Evolutionary conservation across 2,113 vertebrate species (phyloP), one percentile per base, ranked within the genome.

Genomic region (Triplophysa siluroides): DNA sequence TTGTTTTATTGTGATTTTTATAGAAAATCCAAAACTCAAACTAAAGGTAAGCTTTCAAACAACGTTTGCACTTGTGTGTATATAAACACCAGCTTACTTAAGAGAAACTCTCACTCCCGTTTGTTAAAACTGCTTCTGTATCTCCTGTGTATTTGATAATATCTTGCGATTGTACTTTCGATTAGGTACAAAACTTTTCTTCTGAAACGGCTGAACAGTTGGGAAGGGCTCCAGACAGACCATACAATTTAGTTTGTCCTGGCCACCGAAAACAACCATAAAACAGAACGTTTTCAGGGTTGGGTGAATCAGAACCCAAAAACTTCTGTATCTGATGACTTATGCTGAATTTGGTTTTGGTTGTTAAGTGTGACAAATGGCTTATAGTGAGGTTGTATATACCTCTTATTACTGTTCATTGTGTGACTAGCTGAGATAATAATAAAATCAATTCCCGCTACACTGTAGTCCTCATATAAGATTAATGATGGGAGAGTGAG

Each of bases 401-500:
- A 61, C 13, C 33, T 23, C 38, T 19, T 61, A 61, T 58, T 58
- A 58, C 52, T n/a, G 13, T 74, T 61, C 60, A 43, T 61, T 74
- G 56, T 61, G 52, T 61, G 41, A 47, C 58, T 63, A 63, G 6
- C 73, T 10, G 18, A 75, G 60, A 75, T 63, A 63, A 63, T 61
- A 60, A 19, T 75, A 63, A 75, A 63, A 75, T 63, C 73, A 47
- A 63, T 56, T 38, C 62, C 73, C 47, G 21, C 73, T 63, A 26
- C 21, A 18, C 23, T 13, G 60, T 47, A 63, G 58, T 75, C 60
- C 47, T 63, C 60, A 63, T 75, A 63, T 47, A 63, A 47, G 41
- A 75, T 75, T 45, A 75, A 75, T 61, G 60, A 50, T 63, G 21
- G 16, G 24, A 75, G 73, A 75, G 73, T 50, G 60, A 23, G 73